A percentile compares a stretch with the other conserved stretches of the same genome.
Evolutionary conservation across 1,140 invertebrate species (phyloP).

Genomic region (Platorchestia sp.): DNA sequence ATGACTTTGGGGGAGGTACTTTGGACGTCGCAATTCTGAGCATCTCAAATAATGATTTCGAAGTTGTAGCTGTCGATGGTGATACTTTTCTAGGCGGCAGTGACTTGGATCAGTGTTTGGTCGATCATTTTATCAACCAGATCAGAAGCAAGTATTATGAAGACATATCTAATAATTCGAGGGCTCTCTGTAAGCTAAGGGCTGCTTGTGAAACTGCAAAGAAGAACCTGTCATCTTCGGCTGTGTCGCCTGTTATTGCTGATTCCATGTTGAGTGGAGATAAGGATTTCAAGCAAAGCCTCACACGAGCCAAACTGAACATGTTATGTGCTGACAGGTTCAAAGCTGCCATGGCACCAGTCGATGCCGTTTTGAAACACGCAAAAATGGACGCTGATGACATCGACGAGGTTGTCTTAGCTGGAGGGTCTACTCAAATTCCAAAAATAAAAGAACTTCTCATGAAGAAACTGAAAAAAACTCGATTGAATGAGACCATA

Average conservation of each 20-base stretch:
- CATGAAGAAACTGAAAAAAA: conserved; percentile 92
- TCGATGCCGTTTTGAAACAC: conserved; percentile 70
- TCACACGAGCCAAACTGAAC: not conserved
- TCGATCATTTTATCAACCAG: not conserved
- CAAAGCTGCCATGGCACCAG: not conserved
- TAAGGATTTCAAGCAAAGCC: no score
- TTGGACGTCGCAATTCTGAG: not conserved
- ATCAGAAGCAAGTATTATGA: not conserved
- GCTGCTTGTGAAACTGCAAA: conserved; percentile 11
- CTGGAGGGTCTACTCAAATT: conserved; percentile 85
- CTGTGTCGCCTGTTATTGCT: no score
- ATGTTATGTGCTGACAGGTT: not conserved
- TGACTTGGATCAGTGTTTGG: not conserved
- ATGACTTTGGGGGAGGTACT: not conserved
- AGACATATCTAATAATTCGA: not conserved
- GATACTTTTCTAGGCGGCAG: not conserved
- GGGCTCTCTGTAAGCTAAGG: not conserved
- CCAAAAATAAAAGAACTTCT: conserved; percentile 81
- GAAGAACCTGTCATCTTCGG: not conserved
- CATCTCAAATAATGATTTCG: not conserved
- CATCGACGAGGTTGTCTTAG: conserved; percentile 98
- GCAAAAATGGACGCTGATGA: conserved; percentile 98
- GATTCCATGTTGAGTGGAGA: no score
- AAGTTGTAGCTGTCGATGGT: not conserved
- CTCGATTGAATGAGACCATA: conserved; percentile 80